A percentile compares a stretch with the other conserved stretches of the same genome.
phyloP scores from a whole-genome alignment of 2,888 invertebrate species.

The Augiades crinisus region DNA sequence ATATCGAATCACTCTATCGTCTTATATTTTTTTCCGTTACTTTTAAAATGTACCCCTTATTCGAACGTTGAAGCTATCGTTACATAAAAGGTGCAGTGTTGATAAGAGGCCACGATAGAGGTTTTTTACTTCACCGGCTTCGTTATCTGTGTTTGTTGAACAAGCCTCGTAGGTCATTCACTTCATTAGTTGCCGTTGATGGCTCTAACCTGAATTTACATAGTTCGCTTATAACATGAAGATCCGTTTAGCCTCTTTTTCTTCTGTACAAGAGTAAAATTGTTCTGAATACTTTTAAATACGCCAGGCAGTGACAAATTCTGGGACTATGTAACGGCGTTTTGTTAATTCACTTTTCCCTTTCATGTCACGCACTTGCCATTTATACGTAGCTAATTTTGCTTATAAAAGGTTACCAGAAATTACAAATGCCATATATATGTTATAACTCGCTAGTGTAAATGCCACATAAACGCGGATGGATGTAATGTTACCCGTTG shows the following conservation, averaged over 20 bases:
- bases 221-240: conserved; percentile 21
- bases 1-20: no score
- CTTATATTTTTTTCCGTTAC: background rate
- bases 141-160: conserved; percentile 45
- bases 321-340: background rate
- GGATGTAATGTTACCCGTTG: conserved; percentile 9
- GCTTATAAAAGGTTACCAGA: conserved; percentile 17
- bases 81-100: conserved; percentile 44
- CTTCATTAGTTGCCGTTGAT: conserved; percentile 29
- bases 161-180: conserved; percentile 42
- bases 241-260: conserved; percentile 17
- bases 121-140: conserved; percentile 36
- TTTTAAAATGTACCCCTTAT: conserved; percentile 13
- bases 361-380: conserved; percentile 4
- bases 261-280: background rate
- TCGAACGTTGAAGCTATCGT: conserved; percentile 30
- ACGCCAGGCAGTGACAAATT: background rate
- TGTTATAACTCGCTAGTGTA: conserved; percentile 4
- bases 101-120: conserved; percentile 40
- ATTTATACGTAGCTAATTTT: background rate
- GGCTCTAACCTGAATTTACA: conserved; percentile 26
- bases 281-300: conserved; percentile 13
- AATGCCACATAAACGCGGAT: conserved; percentile 12
- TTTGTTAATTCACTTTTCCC: conserved; percentile 18
- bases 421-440: conserved; percentile 22